A percentile compares a stretch with the other conserved stretches of the same genome.
Evolutionary conservation across 2,113 vertebrate species (phyloP).

Genomic region (Chauna torquata): DNA sequence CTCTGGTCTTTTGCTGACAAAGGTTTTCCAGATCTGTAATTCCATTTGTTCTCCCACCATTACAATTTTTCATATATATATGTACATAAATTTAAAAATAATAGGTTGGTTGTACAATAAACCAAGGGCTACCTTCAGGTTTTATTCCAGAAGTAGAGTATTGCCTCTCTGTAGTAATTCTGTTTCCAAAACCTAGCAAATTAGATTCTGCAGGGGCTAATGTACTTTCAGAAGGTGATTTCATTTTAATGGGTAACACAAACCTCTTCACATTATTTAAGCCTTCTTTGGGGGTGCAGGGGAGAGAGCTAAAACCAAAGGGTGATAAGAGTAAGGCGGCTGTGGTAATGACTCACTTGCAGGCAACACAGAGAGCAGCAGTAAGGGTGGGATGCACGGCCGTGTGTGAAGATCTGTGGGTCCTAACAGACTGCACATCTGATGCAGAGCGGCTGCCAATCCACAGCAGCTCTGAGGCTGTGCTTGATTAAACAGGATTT

Average conservation of each 20-base stretch:
- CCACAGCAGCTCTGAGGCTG: not conserved
- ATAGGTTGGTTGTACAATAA: not conserved
- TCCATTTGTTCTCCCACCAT: not conserved
- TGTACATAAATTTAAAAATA: not conserved
- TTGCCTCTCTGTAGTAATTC: not conserved
- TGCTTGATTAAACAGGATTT: conserved; percentile 53
- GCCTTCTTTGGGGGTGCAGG: not conserved
- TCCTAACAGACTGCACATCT: not conserved
- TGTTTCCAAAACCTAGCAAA: not conserved
- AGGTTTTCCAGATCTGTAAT: not conserved
- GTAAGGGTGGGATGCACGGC: not conserved
- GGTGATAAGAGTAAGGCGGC: not conserved
- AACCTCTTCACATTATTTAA: not conserved
- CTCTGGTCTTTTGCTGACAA: not conserved
- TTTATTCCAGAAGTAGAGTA: not conserved
- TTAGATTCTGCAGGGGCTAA: not conserved
- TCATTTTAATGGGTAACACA: not conserved
- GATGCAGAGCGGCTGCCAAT: not conserved
- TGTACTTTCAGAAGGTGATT: not conserved
- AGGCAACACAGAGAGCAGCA: not conserved
- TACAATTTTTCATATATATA: not conserved
- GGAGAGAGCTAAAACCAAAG: not conserved
- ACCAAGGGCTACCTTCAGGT: not conserved
- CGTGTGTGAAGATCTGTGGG: not conserved
- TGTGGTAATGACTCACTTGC: not conserved